Percentiles rank a stretch among this genome's conserved stretches.
phyloP scores from a whole-genome alignment of 2,888 invertebrate genomes.

The Lasius platythorax region DNA sequence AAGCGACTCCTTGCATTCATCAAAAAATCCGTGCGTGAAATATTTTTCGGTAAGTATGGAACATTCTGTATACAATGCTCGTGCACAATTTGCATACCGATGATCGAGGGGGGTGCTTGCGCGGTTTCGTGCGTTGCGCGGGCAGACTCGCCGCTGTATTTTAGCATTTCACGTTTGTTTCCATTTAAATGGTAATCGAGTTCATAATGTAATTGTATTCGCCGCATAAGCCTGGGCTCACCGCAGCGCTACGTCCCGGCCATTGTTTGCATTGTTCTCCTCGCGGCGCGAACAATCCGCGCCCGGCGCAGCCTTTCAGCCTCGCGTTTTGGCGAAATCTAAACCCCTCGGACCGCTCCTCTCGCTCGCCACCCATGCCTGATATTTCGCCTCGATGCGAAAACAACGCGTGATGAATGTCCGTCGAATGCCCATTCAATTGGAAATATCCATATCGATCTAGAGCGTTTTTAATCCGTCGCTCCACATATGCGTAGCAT shows the following conservation, averaged over 20 bases:
- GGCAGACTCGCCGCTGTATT: conserved; percentile 78
- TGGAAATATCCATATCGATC: conserved; percentile 42
- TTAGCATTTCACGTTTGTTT: conserved; percentile 86
- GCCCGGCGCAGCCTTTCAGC: conserved; percentile 77
- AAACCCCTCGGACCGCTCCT: conserved; percentile 75
- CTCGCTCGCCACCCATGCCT: conserved; percentile 51
- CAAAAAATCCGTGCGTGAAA: conserved; percentile 38
- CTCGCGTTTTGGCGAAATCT: conserved; percentile 79
- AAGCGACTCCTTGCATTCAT: not conserved
- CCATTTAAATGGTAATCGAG: conserved; percentile 86
- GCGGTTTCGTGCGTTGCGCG: conserved; percentile 64
- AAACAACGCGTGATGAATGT: conserved; percentile 66
- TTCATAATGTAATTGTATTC: conserved; percentile 86
- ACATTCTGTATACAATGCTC: conserved; percentile 53
- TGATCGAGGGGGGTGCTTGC: conserved; percentile 73
- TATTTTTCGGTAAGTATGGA: conserved; percentile 44
- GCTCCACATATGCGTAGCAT: conserved; percentile 5
- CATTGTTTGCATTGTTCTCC: conserved; percentile 84
- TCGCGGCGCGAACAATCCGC: conserved; percentile 80
- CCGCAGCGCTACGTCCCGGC: conserved; percentile 79
- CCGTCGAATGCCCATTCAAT: conserved; percentile 44
- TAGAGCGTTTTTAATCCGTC: conserved; percentile 28
- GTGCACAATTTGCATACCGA: conserved; percentile 76
- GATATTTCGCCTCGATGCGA: conserved; percentile 66
- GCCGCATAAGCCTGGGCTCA: conserved; percentile 84